Evolutionary conservation across 37 sponge, comb jelly and placozoan genomes (phyloP).

Genomic region (Halisarca cf. caerulea): DNA sequence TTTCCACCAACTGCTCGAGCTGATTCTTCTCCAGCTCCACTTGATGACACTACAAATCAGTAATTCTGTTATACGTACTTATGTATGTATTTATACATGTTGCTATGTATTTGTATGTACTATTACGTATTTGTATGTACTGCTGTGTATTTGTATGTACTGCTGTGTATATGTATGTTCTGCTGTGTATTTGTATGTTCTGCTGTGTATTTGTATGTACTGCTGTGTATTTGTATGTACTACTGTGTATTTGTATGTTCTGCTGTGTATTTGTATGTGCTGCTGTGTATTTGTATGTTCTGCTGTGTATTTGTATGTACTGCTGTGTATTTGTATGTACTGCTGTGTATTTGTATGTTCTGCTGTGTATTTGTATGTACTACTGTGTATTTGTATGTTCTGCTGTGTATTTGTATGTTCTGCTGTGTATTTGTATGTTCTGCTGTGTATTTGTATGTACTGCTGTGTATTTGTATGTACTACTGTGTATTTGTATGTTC

Average conservation of each 20-base stretch:
- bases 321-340: not conserved
- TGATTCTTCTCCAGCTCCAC: constrained; percentile 58
- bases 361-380: not conserved
- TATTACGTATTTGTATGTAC: not conserved
- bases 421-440: too few relatives aligned
- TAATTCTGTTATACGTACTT: not conserved
- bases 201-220: not conserved
- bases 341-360: too few relatives aligned
- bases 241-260: not conserved
- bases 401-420: not conserved
- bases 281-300: not conserved
- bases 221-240: not conserved
- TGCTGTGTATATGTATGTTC: too few relatives aligned
- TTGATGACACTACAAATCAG: constrained; percentile 45
- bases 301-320: not conserved
- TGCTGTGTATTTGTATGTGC: too few relatives aligned
- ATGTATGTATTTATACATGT: not conserved
- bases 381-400: not conserved
- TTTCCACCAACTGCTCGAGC: constrained; percentile 37
- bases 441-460: too few relatives aligned
- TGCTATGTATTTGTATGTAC: not conserved
- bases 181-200: not conserved
- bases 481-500: not conserved
- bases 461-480: not conserved
- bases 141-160: too few relatives aligned